These are phyloP conservation scores for Typhlomys cinereus DNA, from an alignment of 2,113 vertebrate genomes.

Conservation along the genomic window DNA sequence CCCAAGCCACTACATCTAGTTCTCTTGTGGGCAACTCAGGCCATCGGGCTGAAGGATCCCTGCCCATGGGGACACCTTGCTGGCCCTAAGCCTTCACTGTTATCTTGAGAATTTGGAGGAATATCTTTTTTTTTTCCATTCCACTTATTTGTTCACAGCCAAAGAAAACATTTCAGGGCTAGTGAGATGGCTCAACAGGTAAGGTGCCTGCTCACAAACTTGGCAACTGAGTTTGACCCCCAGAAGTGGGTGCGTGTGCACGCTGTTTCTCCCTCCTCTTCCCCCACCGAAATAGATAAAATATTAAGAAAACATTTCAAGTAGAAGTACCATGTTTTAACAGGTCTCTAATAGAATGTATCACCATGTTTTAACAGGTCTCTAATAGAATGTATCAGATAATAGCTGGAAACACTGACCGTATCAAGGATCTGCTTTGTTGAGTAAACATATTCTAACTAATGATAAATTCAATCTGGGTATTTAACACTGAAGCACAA, in stretches of 20 bases:
- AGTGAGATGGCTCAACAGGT: too few relatives aligned
- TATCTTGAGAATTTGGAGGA: constrained; percentile 35
- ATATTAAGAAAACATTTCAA: not conserved
- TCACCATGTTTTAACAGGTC: not conserved
- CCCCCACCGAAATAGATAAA: too few relatives aligned
- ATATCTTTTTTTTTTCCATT: not conserved
- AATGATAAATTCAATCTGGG: not conserved
- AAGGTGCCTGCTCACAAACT: too few relatives aligned
- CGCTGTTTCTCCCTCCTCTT: too few relatives aligned
- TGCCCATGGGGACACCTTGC: too few relatives aligned
- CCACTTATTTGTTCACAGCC: not conserved
- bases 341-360: not conserved
- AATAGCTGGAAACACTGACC: not conserved
- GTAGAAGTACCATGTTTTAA: constrained; percentile 14
- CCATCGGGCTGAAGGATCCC: too few relatives aligned
- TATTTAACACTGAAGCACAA: not conserved
- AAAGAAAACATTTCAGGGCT: constrained; percentile 38
- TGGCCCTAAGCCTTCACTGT: too few relatives aligned
- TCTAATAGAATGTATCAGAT: not conserved
- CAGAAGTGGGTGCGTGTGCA: too few relatives aligned
- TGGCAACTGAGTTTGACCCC: too few relatives aligned
- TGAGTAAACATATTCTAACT: not conserved
- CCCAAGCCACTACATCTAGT: too few relatives aligned
- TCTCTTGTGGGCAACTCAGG: too few relatives aligned
- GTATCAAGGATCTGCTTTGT: not conserved